A percentile compares a stretch with the other conserved stretches of the same genome.
Conservation (phyloP, 2,113 vertebrate species). For the Anhinga rufa region DNA sequence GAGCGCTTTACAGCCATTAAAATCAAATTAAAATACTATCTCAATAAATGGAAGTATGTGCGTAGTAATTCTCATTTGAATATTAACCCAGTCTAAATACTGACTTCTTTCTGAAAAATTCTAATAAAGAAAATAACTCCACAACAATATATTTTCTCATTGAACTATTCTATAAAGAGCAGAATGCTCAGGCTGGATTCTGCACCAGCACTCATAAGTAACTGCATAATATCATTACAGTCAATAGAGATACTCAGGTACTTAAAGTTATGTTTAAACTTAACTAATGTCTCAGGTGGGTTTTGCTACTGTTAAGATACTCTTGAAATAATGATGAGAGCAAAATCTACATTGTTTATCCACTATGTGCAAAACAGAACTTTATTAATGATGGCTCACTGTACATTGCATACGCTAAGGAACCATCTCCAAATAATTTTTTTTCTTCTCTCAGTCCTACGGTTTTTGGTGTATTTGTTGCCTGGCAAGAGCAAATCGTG, state of each 20-base stretch:
- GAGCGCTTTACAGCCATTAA: constrained; percentile 14
- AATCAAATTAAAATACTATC: constrained; percentile 37
- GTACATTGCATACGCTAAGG: neutral
- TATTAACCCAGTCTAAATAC: neutral
- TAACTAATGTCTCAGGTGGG: neutral
- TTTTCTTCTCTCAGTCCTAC: neutral
- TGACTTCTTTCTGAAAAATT: neutral
- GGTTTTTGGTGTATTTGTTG: neutral
- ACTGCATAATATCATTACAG: neutral
- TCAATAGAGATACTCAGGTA: neutral
- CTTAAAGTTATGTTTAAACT: neutral
- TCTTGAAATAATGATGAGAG: neutral
- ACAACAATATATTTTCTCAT: neutral
- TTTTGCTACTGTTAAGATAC: neutral
- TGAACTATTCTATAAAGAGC: neutral
- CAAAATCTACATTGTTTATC: neutral
- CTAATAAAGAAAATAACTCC: neutral
- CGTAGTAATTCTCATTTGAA: constrained; percentile 12
- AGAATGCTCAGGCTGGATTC: neutral
- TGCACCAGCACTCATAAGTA: neutral
- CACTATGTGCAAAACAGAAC: neutral
- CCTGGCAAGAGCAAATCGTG: neutral
- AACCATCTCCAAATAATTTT: neutral
- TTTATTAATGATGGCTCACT: neutral
- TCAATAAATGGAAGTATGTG: constrained; percentile 12